Evolutionary conservation across 2,888 invertebrate genomes (phyloP), one percentile per base, ranked within the genome.

Genomic region (Campaea margaritaria): DNA sequence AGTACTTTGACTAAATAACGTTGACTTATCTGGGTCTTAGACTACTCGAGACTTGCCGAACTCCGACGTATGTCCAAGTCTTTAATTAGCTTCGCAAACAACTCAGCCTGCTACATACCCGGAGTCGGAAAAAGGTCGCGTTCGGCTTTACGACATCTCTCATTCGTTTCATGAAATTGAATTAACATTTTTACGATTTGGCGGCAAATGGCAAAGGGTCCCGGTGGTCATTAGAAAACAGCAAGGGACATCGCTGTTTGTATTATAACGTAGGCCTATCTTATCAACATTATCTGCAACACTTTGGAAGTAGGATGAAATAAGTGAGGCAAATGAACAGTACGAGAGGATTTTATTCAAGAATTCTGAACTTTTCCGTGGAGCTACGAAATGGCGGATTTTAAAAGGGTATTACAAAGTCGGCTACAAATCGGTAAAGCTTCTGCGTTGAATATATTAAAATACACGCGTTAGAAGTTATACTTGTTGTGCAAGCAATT

Each of bases 161-260:
- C 76, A 70, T 75, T 81, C 73, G 74, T 74, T 74, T 68, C 64
- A 68, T 70, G 72, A 75, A 75, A 76, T 72, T 75, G 75, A 85
- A 85, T 86, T 86, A 86, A 82, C 85, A 85, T 87, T 86, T 86
- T 86, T 87, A 86, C 83, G 83, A 76, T 79, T 74, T 73, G 61
- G 72, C 75, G 75, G 78, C 81, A 78, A 86, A 80, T 70, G 79
- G 75, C 76, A 76, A 76, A 79, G 80, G 78, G 72, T 76, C 75
- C 68, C 68, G 68, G 57, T 67, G 74, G 76, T 82, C 86, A 83
- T 86, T 83, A 84, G 76, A 75, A 76, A 73, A 67, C 31, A 74
- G 76, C 72, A 73, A 68, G 62, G 67, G 67, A 57, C 46, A 43
- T 28, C 16, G 31, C 16, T 51, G 49, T 53, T 54, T 50, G 42